Evolutionary conservation across 2,888 invertebrate genomes (phyloP).

Genomic region (Pollenia griseotomentosa): DNA sequence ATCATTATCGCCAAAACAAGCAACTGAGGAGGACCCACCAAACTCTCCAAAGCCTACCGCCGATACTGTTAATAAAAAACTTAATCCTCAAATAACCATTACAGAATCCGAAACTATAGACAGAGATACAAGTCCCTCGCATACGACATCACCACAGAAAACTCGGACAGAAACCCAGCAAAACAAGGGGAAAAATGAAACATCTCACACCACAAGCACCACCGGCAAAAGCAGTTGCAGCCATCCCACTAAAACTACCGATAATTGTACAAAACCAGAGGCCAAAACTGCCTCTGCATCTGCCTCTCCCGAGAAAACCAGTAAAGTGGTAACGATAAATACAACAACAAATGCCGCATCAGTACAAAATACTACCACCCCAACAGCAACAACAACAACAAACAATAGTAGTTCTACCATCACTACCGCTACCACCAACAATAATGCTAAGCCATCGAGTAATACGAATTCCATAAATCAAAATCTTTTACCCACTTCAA

Average conservation of each 20-base stretch:
- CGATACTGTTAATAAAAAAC: slow-evolving; percentile 41
- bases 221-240: not conserved
- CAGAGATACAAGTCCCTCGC: slow-evolving; percentile 31
- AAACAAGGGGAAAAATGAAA: slow-evolving; percentile 10
- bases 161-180: not conserved
- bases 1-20: not conserved
- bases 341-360: slow-evolving; percentile 32
- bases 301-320: slow-evolving; percentile 3
- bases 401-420: slow-evolving; percentile 59
- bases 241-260: slow-evolving; percentile 33
- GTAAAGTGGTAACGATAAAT: not conserved
- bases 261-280: slow-evolving; percentile 32
- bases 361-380: slow-evolving; percentile 41
- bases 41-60: slow-evolving; percentile 37
- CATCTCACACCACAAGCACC: slow-evolving; percentile 25
- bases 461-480: slow-evolving; percentile 60
- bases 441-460: slow-evolving; percentile 59
- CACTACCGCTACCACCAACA: slow-evolving; percentile 74
- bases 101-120: slow-evolving; percentile 48
- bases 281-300: not conserved
- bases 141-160: slow-evolving; percentile 48
- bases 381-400: slow-evolving; percentile 12
- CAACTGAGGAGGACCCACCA: slow-evolving; percentile 17
- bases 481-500: slow-evolving; percentile 46
- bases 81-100: slow-evolving; percentile 70